Evolutionary conservation across 2,888 invertebrate genomes (phyloP).

Genomic region (Campoplex capitator): DNA sequence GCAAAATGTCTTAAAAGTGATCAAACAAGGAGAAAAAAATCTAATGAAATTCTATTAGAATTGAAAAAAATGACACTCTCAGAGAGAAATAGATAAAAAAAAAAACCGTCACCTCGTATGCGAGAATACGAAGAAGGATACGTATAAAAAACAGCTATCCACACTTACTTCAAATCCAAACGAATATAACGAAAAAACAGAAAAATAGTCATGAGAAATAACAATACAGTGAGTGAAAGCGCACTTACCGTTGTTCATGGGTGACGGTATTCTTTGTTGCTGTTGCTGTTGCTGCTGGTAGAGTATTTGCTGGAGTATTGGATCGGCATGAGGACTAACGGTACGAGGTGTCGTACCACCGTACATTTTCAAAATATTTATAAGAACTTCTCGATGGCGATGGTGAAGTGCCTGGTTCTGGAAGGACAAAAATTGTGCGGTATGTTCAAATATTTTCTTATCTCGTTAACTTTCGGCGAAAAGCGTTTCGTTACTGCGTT

Average conservation of each 20-base stretch:
- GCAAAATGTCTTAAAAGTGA: background rate
- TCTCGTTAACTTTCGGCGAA: background rate
- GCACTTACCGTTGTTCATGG: constrained; percentile 82
- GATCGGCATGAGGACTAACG: constrained; percentile 84
- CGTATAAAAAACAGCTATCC: constrained; percentile 35
- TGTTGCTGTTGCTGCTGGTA: constrained; percentile 83
- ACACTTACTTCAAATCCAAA: constrained; percentile 49
- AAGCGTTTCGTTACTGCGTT: background rate
- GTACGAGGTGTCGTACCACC: constrained; percentile 82
- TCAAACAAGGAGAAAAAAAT: background rate
- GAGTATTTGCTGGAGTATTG: constrained; percentile 85
- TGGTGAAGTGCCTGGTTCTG: constrained; percentile 90
- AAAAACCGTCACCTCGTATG: constrained; percentile 45
- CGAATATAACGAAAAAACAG: background rate
- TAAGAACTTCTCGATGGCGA: constrained; percentile 90
- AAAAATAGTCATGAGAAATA: background rate
- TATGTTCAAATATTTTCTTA: constrained; percentile 4
- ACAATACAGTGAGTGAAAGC: constrained; percentile 1
- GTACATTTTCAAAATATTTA: constrained; percentile 88
- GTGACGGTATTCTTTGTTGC: constrained; percentile 84
- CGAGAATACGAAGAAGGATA: constrained; percentile 34
- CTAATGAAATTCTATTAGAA: constrained; percentile 16
- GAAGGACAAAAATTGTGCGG: constrained; percentile 3
- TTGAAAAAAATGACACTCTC: constrained; percentile 20
- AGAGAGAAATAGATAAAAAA: constrained; percentile 13